Evolutionary conservation across 1,140 invertebrate species (phyloP).

Genomic region (Brachionus rubens): DNA sequence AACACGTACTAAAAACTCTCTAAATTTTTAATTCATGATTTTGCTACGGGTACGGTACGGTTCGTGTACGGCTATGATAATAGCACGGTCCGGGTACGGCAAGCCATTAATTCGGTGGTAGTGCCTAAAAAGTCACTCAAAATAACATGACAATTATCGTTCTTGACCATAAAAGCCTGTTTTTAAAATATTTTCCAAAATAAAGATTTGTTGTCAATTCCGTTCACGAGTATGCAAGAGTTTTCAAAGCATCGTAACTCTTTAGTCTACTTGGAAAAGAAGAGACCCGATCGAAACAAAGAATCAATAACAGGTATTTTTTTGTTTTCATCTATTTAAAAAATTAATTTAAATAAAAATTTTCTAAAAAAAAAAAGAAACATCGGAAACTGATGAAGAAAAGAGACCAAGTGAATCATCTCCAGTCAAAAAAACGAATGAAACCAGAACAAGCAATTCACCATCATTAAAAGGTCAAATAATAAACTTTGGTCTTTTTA

Average conservation of each 20-base stretch:
- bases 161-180: too few relatives aligned
- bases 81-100: too few relatives aligned
- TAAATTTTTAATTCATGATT: too few relatives aligned
- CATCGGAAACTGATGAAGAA: background rate
- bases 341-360: too few relatives aligned
- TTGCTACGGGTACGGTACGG: too few relatives aligned
- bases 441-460: background rate
- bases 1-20: too few relatives aligned
- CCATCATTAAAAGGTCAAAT: background rate
- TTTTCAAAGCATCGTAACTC: background rate
- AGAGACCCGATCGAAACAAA: background rate
- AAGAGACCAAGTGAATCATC: background rate
- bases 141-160: too few relatives aligned
- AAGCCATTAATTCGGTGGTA: too few relatives aligned
- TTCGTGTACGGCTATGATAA: too few relatives aligned
- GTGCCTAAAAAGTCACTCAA: too few relatives aligned
- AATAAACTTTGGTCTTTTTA: background rate
- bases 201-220: conserved; percentile 28
- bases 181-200: too few relatives aligned
- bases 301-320: background rate
- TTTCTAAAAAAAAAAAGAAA: background rate
- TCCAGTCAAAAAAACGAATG: background rate
- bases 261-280: background rate
- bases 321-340: too few relatives aligned
- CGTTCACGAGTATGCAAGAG: background rate